These are phyloP conservation scores for Megaceryle alcyon DNA, from an alignment of 2,797 vertebrate genomes.

Conservation along the genomic window DNA sequence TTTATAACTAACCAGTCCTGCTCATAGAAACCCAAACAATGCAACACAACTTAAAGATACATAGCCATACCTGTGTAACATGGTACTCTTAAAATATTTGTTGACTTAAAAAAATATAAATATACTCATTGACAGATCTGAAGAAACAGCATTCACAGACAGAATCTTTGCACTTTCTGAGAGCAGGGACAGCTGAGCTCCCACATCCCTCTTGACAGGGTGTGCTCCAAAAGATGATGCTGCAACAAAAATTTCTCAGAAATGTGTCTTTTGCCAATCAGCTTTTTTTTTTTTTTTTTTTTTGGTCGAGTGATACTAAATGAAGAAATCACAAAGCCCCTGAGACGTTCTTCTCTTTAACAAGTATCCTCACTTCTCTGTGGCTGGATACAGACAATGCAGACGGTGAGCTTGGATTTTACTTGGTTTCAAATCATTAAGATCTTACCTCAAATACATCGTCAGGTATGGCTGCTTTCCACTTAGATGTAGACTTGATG, in stretches of 20 bases:
- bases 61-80: fast-evolving
- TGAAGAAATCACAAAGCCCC: background rate
- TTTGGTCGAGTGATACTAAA: background rate
- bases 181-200: background rate
- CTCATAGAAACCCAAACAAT: background rate
- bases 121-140: background rate
- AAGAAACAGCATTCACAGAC: background rate
- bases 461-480: constrained; percentile 89
- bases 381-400: background rate
- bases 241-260: background rate
- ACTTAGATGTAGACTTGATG: constrained; percentile 86
- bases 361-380: background rate
- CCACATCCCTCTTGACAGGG: background rate
- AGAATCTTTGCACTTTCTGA: background rate
- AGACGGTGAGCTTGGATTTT: background rate
- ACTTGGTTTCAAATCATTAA: background rate
- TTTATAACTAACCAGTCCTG: background rate
- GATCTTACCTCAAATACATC: constrained; percentile 85
- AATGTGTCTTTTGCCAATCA: background rate
- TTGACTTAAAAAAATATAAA: background rate
- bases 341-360: background rate
- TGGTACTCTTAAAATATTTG: background rate
- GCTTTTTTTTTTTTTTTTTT: background rate
- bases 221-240: fast-evolving
- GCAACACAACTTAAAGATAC: background rate